These are phyloP conservation scores for Pygoscelis antarcticus DNA, from an alignment of 2,113 vertebrate genomes.

Conservation along the genomic window DNA sequence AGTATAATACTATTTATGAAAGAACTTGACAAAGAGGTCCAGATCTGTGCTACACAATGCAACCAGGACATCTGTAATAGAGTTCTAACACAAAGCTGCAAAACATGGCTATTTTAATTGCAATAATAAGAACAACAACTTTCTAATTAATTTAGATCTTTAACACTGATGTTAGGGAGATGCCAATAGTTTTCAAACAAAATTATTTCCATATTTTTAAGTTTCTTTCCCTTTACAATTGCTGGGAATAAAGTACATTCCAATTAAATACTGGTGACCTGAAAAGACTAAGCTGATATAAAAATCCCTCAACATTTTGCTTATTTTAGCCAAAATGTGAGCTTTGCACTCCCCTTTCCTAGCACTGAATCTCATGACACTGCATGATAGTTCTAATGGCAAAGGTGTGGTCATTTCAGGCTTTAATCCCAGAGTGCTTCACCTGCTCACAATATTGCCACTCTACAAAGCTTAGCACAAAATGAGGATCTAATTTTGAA, in stretches of 20 bases:
- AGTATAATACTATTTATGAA: background rate
- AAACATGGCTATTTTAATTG: background rate
- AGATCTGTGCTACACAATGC: background rate
- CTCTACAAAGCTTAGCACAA: background rate
- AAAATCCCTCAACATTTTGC: background rate
- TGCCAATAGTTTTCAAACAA: background rate
- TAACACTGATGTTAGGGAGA: background rate
- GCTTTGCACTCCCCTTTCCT: background rate
- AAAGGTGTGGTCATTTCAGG: background rate
- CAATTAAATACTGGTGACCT: background rate
- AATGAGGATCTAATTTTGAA: background rate
- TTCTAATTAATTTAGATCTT: background rate
- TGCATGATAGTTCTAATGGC: background rate
- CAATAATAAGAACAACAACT: background rate
- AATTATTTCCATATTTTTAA: background rate
- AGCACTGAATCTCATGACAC: background rate
- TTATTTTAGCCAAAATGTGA: background rate
- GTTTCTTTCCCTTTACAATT: background rate
- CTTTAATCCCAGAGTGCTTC: background rate
- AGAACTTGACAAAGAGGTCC: background rate
- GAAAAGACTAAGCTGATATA: background rate
- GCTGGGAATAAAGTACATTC: background rate
- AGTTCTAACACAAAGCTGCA: background rate
- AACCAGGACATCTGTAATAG: background rate
- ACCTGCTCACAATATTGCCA: background rate